Base-by-base conservation (phyloP, 2,888 invertebrate genomes). In the Abrostola triplasia region DNA sequence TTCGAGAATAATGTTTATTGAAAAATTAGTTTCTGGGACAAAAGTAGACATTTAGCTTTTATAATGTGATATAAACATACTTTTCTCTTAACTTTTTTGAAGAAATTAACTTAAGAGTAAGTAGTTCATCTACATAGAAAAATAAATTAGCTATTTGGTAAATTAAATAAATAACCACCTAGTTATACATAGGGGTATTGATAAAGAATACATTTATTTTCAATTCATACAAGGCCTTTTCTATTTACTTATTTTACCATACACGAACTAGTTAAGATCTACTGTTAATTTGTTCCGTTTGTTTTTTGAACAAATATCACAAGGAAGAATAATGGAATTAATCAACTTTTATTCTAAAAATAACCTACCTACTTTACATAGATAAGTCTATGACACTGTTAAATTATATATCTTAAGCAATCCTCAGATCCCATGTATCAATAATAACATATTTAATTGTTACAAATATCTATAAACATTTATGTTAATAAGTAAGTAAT, bases 1-100 rank as follows among this genome's bases (percentile, higher is more conserved):
- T 54, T 70, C 55, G 41, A 52, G 64, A 67, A 71, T 73, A 70
- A 55, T 35, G 47, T 78, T 79, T 80, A 79, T 76, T 79, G 59
- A 75, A 68, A 73, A 73, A 55, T 38, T 60, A 61, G 50, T 57
- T 67, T 50, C 55, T 44, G 54, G 63, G 64, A 73, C 56, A 76
- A 56, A 67, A 63, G 49, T 64, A 64, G 55, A 73, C 56, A 67
- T 56, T 73, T 63, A 62, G 51, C 64, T 64, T n/a, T 67, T 50
- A 62, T 59, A 50, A 59, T 47, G 55, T 71, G 44, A 60, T 70
- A 67, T 81, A 87, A 89, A 92, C 91, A 84, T 90, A 91, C 89
- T 83, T 88, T 88, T 67, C 92, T 92, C 93, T 93, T 93, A 91
- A 85, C 82, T 83, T 81, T 89, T 91, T 88, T 82, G 77, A 82